A percentile compares a stretch with the other conserved stretches of the same genome.
Evolutionary conservation across 2,113 vertebrate genomes (phyloP).

Genomic region (Mustela lutreola): DNA sequence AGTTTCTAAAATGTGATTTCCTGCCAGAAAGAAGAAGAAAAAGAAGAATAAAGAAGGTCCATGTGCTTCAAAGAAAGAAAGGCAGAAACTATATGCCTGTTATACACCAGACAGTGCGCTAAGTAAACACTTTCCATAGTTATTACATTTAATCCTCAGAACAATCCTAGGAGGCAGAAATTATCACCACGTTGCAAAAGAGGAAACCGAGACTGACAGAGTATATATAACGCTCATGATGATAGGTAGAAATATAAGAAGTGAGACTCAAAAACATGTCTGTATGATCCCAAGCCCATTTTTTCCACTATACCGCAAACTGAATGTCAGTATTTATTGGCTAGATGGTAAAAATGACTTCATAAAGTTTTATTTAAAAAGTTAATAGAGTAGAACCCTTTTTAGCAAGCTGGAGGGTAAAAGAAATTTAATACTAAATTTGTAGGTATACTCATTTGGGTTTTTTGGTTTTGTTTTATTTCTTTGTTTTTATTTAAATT

Average conservation of each 20-base stretch:
- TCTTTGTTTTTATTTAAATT: background rate
- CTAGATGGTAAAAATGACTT: conserved; percentile 55
- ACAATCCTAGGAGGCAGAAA: conserved; percentile 37
- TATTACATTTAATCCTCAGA: conserved; percentile 55
- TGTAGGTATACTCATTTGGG: background rate
- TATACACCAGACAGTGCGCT: background rate
- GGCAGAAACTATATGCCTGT: background rate
- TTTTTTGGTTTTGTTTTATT: background rate
- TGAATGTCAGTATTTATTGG: background rate
- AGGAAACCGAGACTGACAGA: background rate
- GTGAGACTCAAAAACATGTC: background rate
- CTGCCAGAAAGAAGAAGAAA: background rate
- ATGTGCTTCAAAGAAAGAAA: background rate
- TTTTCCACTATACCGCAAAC: background rate
- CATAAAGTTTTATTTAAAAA: conserved; percentile 66
- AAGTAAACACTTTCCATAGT: conserved; percentile 57
- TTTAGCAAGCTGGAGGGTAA: conserved; percentile 1
- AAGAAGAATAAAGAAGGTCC: background rate
- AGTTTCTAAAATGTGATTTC: background rate
- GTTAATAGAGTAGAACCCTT: conserved; percentile 51
- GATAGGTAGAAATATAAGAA: background rate
- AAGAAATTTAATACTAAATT: conserved; percentile 40
- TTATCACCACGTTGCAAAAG: conserved; percentile 14
- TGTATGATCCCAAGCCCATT: background rate
- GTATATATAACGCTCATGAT: background rate